Conservation (phyloP, 2,797 vertebrate genomes). For the Brachyalestes nurse region DNA sequence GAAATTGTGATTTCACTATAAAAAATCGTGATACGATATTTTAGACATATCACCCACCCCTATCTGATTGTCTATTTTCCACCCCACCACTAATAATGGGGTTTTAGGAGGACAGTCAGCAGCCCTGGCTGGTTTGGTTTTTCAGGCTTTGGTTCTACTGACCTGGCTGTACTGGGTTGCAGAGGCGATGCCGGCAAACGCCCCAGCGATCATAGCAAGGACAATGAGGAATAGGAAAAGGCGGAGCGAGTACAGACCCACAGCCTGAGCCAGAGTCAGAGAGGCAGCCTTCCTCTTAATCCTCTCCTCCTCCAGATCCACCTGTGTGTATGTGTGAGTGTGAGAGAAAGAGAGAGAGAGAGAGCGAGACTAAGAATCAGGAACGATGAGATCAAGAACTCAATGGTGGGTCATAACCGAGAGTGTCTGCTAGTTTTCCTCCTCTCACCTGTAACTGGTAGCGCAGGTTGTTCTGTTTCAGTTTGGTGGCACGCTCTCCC, state of each 20-base stretch:
- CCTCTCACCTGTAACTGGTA: constrained; percentile 84
- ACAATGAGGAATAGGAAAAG: constrained; percentile 72
- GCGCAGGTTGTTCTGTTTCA: constrained; percentile 83
- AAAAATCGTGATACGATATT: too few species aligned
- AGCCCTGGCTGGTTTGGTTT: neutral
- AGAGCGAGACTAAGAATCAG: neutral
- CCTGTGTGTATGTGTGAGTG: constrained; percentile 63
- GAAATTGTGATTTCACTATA: too few species aligned
- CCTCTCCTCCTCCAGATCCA: constrained; percentile 86
- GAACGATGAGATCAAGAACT: neutral
- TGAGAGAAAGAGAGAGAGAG: constrained; percentile 11
- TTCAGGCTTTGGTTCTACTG: neutral
- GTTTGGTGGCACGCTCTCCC: constrained; percentile 71
- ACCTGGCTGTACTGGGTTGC: constrained; percentile 80
- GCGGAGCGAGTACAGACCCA: constrained; percentile 71
- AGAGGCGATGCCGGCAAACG: constrained; percentile 75
- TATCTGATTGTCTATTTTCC: too few species aligned
- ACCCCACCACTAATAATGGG: too few species aligned
- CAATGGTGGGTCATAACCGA: neutral
- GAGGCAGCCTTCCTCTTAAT: constrained; percentile 69
- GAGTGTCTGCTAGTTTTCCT: neutral
- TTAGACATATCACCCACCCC: too few species aligned
- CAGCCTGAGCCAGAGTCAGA: constrained; percentile 72
- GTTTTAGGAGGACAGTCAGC: neutral
- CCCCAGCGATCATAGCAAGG: constrained; percentile 70